Evolutionary conservation across 2,888 invertebrate genomes (phyloP), one percentile per base, ranked within the genome.

Genomic region (Malacosoma neustria): DNA sequence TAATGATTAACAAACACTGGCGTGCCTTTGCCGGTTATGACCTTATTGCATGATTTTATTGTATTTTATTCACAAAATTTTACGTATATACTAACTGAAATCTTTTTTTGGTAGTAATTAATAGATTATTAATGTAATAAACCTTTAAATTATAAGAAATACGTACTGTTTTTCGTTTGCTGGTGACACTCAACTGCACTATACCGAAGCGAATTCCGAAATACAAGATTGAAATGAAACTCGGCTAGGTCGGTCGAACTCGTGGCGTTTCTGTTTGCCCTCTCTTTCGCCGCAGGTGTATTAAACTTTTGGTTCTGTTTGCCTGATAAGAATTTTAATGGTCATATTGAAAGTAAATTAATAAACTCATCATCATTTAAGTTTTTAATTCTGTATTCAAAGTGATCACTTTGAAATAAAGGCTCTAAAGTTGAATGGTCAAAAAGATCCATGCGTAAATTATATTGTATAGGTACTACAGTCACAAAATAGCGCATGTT

Each of bases 191-290:
- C 77, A 72, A 72, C 61, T 51, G 51, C 51, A 61, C 61, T 52
- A 61, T 61, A 49, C 56, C 46, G 58, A 60, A 63, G 62, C 54
- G 58, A 63, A 71, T 63, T 79, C 74, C 64, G 73, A 79, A 79
- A 79, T 80, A 76, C 81, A 61, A 64, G 49, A 49, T 52, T 48
- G 55, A 57, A 62, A 55, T 59, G 66, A 65, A 58, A 61, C 62
- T 58, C 63, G 45, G 54, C 52, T 64, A 61, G 64, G 65, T 62
- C 67, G 72, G 68, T 57, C 62, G 70, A 60, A 55, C 57, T 68
- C 62, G 66, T 54, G 54, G 51, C 61, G 72, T 67, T 71, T 65
- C 69, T 67, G 72, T 76, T 73, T 54, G 66, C 74, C 61, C 67
- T 81, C 81, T 74, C 75, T 65, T 72, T 75, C 69, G 50, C 49